These are phyloP conservation scores for Calycopis cecrops DNA, from an alignment of 1,140 invertebrate genomes.

Conservation along the genomic window DNA sequence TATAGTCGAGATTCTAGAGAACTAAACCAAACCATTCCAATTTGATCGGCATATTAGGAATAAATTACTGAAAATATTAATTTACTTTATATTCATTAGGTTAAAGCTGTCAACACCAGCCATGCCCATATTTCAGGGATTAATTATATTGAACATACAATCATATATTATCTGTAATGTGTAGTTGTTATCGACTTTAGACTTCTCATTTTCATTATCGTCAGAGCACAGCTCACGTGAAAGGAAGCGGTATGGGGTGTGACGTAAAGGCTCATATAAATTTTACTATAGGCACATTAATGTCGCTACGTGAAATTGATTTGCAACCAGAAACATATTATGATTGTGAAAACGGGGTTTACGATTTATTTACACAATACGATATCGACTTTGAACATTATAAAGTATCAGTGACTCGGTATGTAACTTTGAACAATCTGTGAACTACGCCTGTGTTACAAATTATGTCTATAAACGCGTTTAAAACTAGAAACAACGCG, in stretches of 20 bases:
- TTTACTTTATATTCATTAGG: no score
- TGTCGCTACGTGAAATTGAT: constrained; percentile 74
- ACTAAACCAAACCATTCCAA: no score
- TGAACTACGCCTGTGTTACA: neutral
- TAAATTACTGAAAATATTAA: no score
- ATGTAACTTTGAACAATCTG: constrained; percentile 33
- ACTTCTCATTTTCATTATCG: constrained; percentile 35
- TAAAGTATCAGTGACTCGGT: constrained; percentile 55
- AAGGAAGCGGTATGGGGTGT: constrained; percentile 48
- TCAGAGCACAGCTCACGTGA: constrained; percentile 45
- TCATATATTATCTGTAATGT: no score
- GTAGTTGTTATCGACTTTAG: no score
- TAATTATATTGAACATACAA: no score
- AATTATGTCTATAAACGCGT: neutral
- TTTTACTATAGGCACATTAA: constrained; percentile 73
- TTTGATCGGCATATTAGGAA: no score
- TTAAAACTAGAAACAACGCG: neutral
- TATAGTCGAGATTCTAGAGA: no score
- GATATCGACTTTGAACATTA: constrained; percentile 60
- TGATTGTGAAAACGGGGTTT: constrained; percentile 74
- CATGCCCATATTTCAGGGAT: no score
- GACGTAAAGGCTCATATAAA: constrained; percentile 72
- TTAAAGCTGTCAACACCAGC: no score
- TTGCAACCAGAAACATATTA: constrained; percentile 73
- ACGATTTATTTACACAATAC: constrained; percentile 73